Evolutionary conservation across 1,140 invertebrate species (phyloP), one percentile per base, ranked within the genome.

Genomic region (Dendrolimus kikuchii): DNA sequence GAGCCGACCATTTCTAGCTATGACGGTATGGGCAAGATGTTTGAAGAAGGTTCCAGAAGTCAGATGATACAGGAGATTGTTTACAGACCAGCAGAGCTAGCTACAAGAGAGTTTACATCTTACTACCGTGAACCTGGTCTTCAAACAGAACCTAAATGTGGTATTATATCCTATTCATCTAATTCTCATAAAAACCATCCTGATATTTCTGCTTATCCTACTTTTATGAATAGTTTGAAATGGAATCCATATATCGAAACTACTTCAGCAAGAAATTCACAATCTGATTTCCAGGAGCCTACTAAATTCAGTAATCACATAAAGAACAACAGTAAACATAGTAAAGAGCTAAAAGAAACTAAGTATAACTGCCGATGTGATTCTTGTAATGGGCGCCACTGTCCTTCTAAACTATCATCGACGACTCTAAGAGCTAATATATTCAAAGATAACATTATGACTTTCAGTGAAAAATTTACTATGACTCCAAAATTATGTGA

Each of bases 401-500:
- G 70, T 49, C 57, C 53, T 8, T 49, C 44, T 9, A 63, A 41
- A 49, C 46, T 9, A 10, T 38, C 49, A 37, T 44, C 10, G 5
- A 40, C 39, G 6, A 46, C 40, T 37, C 47, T 46, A 36, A 55
- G 7, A 36, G 42, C 53, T 23, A 41, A 0, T 23, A 23, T 23
- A 23, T 69, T 71, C n/a, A 71, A 62, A 46, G 58, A 68, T 40
- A 79, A 77, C 52, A 77, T 79, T 38, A 66, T 63, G 49, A 73
- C 58, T 6, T 82, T 76, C 53, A 51, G 45, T 40, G 72, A 81
- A 48, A 69, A 59, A n/a, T 53, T 46, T 37, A 82, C 79, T 0
- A 80, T 79, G 77, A 83, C 80, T 9, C 57, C 59, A 1, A 68
- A 54, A 9, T 37, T 74, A 39, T 65, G 53, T 4, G 68, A 80